Evolutionary conservation across 64 coral and sea anemone species (phyloP).

Genomic region (Stylophora pistillata): DNA sequence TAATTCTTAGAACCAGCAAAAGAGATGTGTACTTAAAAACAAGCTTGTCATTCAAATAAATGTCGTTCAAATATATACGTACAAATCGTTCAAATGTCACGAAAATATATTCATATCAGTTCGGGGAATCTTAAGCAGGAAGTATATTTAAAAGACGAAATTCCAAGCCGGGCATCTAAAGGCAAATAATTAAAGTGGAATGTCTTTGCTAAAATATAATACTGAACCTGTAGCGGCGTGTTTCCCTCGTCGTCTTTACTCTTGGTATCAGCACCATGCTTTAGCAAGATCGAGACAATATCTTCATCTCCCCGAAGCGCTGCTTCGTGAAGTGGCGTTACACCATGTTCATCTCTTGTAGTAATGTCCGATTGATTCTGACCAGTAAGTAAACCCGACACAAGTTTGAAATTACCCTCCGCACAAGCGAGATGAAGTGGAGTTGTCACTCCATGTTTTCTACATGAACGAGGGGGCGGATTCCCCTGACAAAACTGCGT

Average conservation of each 20-base stretch:
- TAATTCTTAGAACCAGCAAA: too few species aligned
- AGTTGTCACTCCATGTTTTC: constrained; percentile 88
- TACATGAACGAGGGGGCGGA: constrained; percentile 80
- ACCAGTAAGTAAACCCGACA: constrained; percentile 71
- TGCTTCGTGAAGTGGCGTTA: constrained; percentile 87
- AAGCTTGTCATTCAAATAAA: too few species aligned
- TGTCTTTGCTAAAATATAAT: neutral
- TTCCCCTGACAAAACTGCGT: constrained; percentile 66
- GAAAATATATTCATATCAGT: too few species aligned
- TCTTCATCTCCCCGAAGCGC: constrained; percentile 61
- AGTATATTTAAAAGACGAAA: neutral
- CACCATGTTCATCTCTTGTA: constrained; percentile 82
- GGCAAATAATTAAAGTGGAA: neutral
- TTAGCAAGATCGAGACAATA: constrained; percentile 74
- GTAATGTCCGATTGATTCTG: constrained; percentile 79
- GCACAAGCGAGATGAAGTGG: constrained; percentile 74
- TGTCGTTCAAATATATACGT: too few species aligned
- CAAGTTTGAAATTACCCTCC: constrained; percentile 74
- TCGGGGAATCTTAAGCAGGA: too few species aligned
- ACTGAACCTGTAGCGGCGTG: constrained; percentile 83
- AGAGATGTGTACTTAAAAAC: too few species aligned
- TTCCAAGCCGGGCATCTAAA: neutral
- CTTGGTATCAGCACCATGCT: constrained; percentile 83
- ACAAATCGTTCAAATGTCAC: too few species aligned
- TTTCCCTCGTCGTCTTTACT: constrained; percentile 78